Base-by-base conservation (phyloP, 2,888 invertebrate genomes). In the Amphipyra berbera region DNA sequence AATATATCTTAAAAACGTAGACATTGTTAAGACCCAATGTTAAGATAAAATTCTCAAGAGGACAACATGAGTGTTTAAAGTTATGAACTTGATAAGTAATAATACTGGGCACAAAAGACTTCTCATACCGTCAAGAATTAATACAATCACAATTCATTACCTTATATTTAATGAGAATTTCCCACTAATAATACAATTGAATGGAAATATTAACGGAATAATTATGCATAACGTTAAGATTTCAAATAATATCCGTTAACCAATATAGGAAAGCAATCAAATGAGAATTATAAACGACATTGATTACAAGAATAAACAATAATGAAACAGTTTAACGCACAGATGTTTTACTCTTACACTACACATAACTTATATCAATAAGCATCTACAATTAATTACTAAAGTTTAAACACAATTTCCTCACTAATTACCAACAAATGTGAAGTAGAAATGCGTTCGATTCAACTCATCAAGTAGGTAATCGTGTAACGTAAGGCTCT, bases 381-480 rank as follows among this genome's bases (percentile, higher is more conserved):
- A 60, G 8, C 49, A 53, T 7, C 35, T 45, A 41, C 55, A 41
- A 44, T 48, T 61, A 63, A 50, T 69, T 44, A 56, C 44, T 55
- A 61, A 63, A 67, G 45, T 67, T 64, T 55, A 59, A 68, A 63
- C 56, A 62, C 65, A 61, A 66, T 65, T 70, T 58, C 50, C 41
- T 50, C 62, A 65, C 55, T 73, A 76, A 72, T 73, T 60, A 68
- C 37, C 35, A 68, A 72, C 77, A 65, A 70, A 67, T 50, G 45
- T 59, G 75, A 71, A 76, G 73, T 79, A 80, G 72, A 80, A 83
- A 78, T 78, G 73, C 78, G 54, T 79, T 73, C 65, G 76, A 80
- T 82, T 76, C 69, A 63, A 67, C 75, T 81, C 79, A 79, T 82
- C 74, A 79, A 81, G 61, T 78, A 79, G 79, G 82, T 70, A 77